Evolutionary conservation across 1,140 invertebrate genomes (phyloP), one percentile per base, ranked within the genome.

Genomic region (Sitobion miscanthi): DNA sequence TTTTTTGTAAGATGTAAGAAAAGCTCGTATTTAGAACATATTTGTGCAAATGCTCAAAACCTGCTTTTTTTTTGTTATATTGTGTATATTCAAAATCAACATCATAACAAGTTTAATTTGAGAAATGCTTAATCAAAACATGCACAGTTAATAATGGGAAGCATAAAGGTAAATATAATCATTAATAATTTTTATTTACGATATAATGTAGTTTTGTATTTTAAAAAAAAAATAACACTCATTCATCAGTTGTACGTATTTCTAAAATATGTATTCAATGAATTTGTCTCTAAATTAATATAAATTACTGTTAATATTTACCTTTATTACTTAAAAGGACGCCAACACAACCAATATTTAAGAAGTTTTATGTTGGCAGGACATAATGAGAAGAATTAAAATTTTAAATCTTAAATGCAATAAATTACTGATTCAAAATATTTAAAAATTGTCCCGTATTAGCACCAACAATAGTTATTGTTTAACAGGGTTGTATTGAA

Each of bases 91-190:
- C 14, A 77, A 77, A 77, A n/a, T 77, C 14, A 77, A n/a, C 17
- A 77, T 35, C 62, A n/a, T 77, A 30, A 69, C 9, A 85, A 23
- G 21, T 42, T 86, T 86, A 45, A 52, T 88, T 88, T 86, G 23
- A 35, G 30, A 88, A 88, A 45, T 86, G 30, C 42, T 49, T 49
- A 17, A 88, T 35, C 30, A 88, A 35, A 2, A 0, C 86, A 88
- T 88, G 86, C 86, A 85, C 1, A 85, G 42, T 42, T 45, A 25
- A 45, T 45, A 85, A 85, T 45, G 42, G 30, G 25, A 47, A 87
- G 2, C n/a, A 87, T 87, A 47, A 47, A n/a, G 85, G 42, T 87
- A n/a, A 87, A 87, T 87, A 87, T 30, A 30, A 49, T 86, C 49
- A 25, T 45, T 42, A 86, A 47, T 86, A 14, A 25, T 38, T 42